These are phyloP conservation scores for Eubucco bourcierii DNA, from an alignment of 2,113 vertebrate genomes.

Conservation along the genomic window DNA sequence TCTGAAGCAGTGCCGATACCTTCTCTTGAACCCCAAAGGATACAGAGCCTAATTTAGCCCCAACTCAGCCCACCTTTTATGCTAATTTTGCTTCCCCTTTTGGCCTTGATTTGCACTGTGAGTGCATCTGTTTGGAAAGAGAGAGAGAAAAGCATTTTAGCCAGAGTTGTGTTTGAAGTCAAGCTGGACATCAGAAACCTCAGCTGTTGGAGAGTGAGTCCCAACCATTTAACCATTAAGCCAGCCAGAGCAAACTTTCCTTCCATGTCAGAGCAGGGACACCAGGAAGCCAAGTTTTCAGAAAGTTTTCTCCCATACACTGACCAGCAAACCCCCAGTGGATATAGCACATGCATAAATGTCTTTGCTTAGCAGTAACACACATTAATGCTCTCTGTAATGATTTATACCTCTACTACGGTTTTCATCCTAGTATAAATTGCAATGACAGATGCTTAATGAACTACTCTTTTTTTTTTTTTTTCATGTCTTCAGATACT, in stretches of 20 bases:
- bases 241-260: background rate
- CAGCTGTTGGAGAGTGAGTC: fast-evolving
- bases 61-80: background rate
- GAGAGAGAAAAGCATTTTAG: background rate
- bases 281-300: background rate
- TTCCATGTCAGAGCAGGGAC: background rate
- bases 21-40: background rate
- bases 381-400: background rate
- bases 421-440: background rate
- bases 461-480: background rate
- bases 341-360: background rate
- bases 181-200: background rate
- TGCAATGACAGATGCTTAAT: background rate
- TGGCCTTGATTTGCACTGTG: background rate
- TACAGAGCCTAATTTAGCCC: background rate
- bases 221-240: background rate
- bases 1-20: background rate
- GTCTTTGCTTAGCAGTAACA: background rate
- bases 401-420: background rate
- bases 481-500: background rate
- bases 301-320: background rate
- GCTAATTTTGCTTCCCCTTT: background rate
- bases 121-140: background rate
- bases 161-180: background rate
- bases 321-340: background rate